Evolutionary conservation across 2,797 vertebrate genomes (phyloP).

Genomic region (Tragopan temminckii): DNA sequence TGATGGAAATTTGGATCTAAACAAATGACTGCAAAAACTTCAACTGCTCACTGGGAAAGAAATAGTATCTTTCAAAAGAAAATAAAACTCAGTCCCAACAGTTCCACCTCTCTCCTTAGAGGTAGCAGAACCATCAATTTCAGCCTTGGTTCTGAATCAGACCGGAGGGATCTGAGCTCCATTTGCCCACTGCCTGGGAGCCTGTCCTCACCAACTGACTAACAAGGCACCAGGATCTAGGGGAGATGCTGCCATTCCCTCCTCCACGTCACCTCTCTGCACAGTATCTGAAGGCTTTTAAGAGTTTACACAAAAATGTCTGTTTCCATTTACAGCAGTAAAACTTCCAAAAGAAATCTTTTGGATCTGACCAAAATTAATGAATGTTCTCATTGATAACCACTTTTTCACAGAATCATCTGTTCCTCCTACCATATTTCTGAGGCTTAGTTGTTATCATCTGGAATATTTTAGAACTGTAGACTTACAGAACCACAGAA

Average conservation of each 20-base stretch:
- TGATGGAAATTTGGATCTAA: background rate
- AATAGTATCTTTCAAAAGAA: background rate
- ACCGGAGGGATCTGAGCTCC: background rate
- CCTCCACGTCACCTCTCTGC: background rate
- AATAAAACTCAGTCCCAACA: background rate
- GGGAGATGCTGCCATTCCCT: background rate
- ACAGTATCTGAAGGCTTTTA: background rate
- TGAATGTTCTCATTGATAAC: background rate
- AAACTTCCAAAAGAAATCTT: slow-evolving; percentile 24
- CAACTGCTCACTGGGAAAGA: background rate
- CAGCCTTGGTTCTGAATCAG: background rate
- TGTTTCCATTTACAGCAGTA: background rate
- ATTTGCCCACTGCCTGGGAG: background rate
- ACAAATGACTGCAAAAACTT: background rate
- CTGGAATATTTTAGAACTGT: background rate
- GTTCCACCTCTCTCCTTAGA: background rate
- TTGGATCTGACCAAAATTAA: background rate
- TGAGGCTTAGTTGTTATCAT: background rate
- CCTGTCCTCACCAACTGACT: background rate
- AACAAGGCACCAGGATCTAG: background rate
- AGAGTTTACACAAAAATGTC: background rate
- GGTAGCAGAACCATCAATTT: rapidly evolving
- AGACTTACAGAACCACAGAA: too few relatives aligned
- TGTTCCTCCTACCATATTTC: background rate
- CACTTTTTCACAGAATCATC: background rate